Conservation (phyloP, 2,888 invertebrate species). For the Tryphoninae sp. region DNA sequence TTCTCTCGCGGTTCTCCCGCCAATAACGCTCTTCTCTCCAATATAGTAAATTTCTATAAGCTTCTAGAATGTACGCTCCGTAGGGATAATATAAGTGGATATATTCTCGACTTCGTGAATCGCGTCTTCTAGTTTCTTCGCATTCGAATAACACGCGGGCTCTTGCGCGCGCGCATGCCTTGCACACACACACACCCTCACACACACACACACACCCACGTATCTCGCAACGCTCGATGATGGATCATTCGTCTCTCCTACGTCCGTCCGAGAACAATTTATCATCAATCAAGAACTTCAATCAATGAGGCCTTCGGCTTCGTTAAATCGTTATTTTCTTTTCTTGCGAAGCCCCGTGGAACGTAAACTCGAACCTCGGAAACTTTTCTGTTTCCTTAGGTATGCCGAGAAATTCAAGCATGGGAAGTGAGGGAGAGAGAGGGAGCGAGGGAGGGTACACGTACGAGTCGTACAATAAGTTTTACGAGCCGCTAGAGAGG, state of each 20-base stretch:
- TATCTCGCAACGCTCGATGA: slow-evolving; percentile 43
- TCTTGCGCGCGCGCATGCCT: no score
- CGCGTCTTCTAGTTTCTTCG: background rate
- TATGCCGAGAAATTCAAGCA: background rate
- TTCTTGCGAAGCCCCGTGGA: slow-evolving; percentile 10
- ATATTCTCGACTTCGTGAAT: slow-evolving; percentile 35
- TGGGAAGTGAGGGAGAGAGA: background rate
- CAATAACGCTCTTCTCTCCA: slow-evolving; percentile 51
- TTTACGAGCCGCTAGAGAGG: slow-evolving; percentile 52
- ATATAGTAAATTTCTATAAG: slow-evolving; percentile 47
- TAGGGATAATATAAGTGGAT: slow-evolving; percentile 46
- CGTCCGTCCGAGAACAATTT: slow-evolving; percentile 30
- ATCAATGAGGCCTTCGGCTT: slow-evolving; percentile 39
- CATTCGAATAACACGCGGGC: background rate
- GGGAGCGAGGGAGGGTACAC: slow-evolving; percentile 5
- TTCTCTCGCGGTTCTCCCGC: slow-evolving; percentile 52
- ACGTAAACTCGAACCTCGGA: slow-evolving; percentile 28
- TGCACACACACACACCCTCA: background rate
- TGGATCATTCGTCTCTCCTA: slow-evolving; percentile 36
- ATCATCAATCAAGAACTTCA: slow-evolving; percentile 45
- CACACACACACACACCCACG: background rate
- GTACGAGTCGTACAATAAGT: slow-evolving; percentile 53
- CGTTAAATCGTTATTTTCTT: slow-evolving; percentile 24
- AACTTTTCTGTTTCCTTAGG: slow-evolving; percentile 14
- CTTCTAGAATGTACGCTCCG: slow-evolving; percentile 33